Conservation (phyloP, 2,113 vertebrate species). For the Dolichotis patagonum region DNA sequence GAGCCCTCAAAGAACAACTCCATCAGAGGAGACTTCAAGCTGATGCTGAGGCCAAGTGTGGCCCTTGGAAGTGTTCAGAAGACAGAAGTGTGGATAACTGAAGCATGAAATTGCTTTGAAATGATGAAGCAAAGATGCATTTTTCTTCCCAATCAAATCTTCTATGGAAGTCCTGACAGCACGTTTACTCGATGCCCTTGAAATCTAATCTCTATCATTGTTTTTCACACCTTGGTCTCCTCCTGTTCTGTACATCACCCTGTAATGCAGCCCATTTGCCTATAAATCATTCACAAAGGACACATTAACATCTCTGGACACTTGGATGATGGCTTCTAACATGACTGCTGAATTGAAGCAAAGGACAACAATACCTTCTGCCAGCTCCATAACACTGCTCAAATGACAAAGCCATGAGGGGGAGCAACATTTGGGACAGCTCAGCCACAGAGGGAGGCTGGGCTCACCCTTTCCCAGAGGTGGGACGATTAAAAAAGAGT, state of each 20-base stretch:
- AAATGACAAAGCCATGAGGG: neutral
- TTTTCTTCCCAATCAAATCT: slow-evolving; percentile 84
- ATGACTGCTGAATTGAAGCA: neutral
- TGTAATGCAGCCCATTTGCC: slow-evolving; percentile 16
- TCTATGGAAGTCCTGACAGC: slow-evolving; percentile 77
- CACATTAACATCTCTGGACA: neutral
- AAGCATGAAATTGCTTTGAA: slow-evolving; percentile 89
- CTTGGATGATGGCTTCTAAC: slow-evolving; percentile 1
- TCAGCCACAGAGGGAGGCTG: neutral
- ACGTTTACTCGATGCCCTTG: slow-evolving; percentile 69
- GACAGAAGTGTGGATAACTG: slow-evolving; percentile 78
- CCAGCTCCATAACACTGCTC: neutral
- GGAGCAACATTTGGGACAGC: neutral
- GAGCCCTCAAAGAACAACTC: neutral
- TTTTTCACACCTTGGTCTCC: slow-evolving; percentile 73
- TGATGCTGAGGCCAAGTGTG: slow-evolving; percentile 40
- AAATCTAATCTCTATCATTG: slow-evolving; percentile 74
- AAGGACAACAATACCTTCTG: slow-evolving; percentile 12
- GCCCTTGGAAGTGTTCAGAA: slow-evolving; percentile 67
- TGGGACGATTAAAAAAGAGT: neutral
- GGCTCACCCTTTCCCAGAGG: neutral
- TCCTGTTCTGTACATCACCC: slow-evolving; percentile 61
- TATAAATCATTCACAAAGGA: slow-evolving; percentile 58
- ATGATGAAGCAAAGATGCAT: slow-evolving; percentile 83
- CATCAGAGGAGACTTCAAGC: slow-evolving; percentile 45